Conservation (phyloP, 2,113 vertebrate species). For the Acanthisitta chloris region DNA sequence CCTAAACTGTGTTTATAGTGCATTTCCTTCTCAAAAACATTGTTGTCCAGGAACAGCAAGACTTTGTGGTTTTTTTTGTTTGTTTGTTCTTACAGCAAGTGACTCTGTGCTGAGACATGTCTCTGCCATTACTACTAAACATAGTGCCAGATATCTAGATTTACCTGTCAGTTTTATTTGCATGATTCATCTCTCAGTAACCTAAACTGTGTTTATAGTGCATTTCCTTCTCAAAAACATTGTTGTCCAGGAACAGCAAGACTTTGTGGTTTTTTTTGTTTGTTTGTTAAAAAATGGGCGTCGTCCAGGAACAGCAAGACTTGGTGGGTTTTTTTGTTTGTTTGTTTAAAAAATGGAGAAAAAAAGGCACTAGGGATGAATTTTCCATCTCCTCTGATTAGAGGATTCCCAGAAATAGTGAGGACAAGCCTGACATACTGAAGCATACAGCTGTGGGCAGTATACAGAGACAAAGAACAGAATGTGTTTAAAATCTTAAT, state of each 20-base stretch:
- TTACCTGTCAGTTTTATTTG: background rate
- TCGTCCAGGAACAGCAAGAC: background rate
- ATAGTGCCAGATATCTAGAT: background rate
- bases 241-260: background rate
- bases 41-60: background rate
- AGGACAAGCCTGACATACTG: background rate
- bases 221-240: background rate
- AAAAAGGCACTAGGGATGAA: background rate
- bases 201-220: background rate
- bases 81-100: background rate
- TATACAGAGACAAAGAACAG: background rate
- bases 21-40: background rate
- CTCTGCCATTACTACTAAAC: background rate
- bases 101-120: background rate
- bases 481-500: slow-evolving; percentile 4
- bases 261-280: background rate
- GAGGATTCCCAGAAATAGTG: background rate
- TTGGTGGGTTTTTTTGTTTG: background rate
- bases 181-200: background rate
- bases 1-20: background rate
- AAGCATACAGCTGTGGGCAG: background rate
- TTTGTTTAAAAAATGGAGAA: background rate
- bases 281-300: background rate
- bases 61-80: background rate
- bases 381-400: background rate